Base-by-base conservation (phyloP, 2,797 vertebrate species). In the Esox masquinongy region DNA sequence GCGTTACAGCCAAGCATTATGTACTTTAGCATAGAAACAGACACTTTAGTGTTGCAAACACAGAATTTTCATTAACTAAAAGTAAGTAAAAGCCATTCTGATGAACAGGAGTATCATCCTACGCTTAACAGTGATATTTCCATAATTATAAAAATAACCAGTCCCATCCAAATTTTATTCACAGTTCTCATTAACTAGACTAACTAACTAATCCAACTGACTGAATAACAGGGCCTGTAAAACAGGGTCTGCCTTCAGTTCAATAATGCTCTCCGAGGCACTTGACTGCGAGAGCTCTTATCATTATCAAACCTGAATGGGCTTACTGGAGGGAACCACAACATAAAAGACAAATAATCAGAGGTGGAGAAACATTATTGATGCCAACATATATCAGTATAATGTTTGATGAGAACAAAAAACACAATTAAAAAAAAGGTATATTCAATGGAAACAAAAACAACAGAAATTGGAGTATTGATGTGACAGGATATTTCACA, bases 301-400 rank as follows among this genome's bases (percentile, higher is more conserved):
- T 59, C 50, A 53, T 7, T 2, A 12, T 11, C 56, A 61, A 61
- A 24, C 22, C 56, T 11, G 56, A 61, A 26, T 61, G 22, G n/a
- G 56, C 56, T 26, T 26, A 61, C 24, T 61, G 56, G 22, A 3
- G 22, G 29, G 22, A 61, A 61, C 22, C 56, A 50, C 39, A 26
- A 49, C n/a, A 69, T 5, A 47, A 50, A 47, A 70, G 22, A 26
- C 22, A 70, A 43, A 70, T 3, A 49, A 49, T 26, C n/a, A 11
- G n/a, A 24, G 5, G 24, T 43, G 47, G 14, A 50, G 68, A 47
- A 47, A 24, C 24, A 50, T 70, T 50, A 49, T 49, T 50, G 24
- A 70, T 47, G 47, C 39, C 68, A 24, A 70, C n/a, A 70, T 50
- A 8, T 49, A 70, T 70, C 43, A 6, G 39, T 50, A 43, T 47